Evolutionary conservation across 2,888 invertebrate species (phyloP), one percentile per base, ranked within the genome.

Genomic region (Cryptocheilus praepositus): DNA sequence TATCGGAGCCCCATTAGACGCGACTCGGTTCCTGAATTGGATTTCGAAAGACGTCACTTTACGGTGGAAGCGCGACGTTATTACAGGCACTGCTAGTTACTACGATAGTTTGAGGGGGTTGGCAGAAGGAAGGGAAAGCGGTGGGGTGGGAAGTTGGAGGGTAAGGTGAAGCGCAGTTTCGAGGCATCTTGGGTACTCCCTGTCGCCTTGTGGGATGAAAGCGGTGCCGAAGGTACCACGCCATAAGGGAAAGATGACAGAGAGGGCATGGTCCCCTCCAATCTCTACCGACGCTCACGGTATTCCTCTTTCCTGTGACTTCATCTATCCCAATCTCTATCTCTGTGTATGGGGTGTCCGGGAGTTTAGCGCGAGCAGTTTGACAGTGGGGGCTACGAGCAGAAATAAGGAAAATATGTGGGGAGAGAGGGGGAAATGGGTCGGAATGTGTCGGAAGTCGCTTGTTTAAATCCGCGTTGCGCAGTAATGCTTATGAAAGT

Each of bases 51-150:
- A 81, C 82, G 81, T 82, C 83, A 79, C 82, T 84, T 83, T 81
- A 79, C 80, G 80, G 76, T 79, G 79, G 78, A 76, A 79, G 76
- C 76, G 77, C 79, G 77, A 72, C 76, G 77, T 79, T 79, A 82
- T 83, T 83, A 83, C 80, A 83, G 79, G 81, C 83, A 83, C 81
- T 79, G 81, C 79, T 82, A 81, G 83, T 83, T 83, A 83, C 77
- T 79, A 72, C 77, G 81, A 77, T 79, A 81, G 82, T 83, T 77
- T 54, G 69, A 69, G 64, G 61, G 55, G 55, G 57, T 46, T 46
- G 57, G 57, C 52, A 45, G 61, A 49, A 56, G 68, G 21, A 16
- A 45, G 36, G 67, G 65, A 58, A 49, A 46, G 61, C 63, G 66
- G 25, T 25, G 5, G 25, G 25, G 25, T 25, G 25, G 25, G 66